Evolutionary conservation across 2,797 vertebrate species (phyloP), one percentile per base, ranked within the genome.

Genomic region (Gymnodraco acuticeps): DNA sequence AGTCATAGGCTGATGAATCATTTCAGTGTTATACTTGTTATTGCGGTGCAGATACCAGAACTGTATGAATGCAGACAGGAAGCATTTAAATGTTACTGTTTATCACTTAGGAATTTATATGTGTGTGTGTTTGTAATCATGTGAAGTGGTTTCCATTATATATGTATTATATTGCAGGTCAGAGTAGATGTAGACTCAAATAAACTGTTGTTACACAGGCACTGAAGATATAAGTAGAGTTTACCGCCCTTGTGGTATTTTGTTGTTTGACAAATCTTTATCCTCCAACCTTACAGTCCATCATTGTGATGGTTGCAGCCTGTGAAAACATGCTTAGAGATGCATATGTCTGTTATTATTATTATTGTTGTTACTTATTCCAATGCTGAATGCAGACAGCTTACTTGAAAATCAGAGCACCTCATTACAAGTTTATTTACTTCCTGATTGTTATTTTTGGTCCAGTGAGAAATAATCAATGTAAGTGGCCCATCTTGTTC

Each of bases 401-500:
- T 52, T 45, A 50, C 54, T 20, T 52, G 13, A 67, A 79, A 78
- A 10, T 10, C 9, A 12, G 42, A 15, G 42, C 42, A 33, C 38
- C 19, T 66, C 10, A 19, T 46, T 70, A 60, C 60, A 46, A 78
- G 48, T 71, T 63, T 23, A 58, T 58, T 56, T 51, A 73, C 62
- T 80, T 73, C 51, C 59, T 60, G 55, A 68, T 78, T 72, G 17
- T 69, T 61, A 66, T 65, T 72, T 27, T 78, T 63, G 68, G 62
- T 73, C 64, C 15, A 11, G 20, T 56, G 61, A 77, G 20, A 71
- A 82, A 58, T 64, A 45, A 68, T 60, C 15, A 48, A 27, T 66
- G 47, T 48, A 50, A 51, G 6, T 47, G 66, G 17, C 53, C 17
- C 23, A 19, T 42, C 63, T 53, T 42, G 68, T 48, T 31, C 13